Conservation (phyloP, 2,113 vertebrate species). For the Setophaga coronata region DNA sequence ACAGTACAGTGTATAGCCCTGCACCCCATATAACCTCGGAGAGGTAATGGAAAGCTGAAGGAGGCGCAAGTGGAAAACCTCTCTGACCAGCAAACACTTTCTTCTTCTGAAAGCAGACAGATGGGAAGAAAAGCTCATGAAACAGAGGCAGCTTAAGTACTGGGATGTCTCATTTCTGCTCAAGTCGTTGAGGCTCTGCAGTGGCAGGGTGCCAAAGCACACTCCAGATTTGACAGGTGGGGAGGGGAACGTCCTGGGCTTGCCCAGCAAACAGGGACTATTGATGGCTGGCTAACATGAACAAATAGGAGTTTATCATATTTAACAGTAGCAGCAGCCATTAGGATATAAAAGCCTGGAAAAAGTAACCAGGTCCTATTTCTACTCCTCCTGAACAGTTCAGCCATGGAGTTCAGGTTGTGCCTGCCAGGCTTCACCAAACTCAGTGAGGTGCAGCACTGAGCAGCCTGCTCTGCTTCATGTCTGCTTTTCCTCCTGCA, state of each 20-base stretch:
- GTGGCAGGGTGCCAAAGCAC: constrained; percentile 56
- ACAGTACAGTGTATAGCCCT: constrained; percentile 63
- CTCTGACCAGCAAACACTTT: constrained; percentile 53
- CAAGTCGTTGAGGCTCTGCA: not conserved
- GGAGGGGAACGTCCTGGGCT: constrained; percentile 39
- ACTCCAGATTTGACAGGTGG: constrained; percentile 50
- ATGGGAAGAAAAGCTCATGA: constrained; percentile 48
- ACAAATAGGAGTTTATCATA: constrained; percentile 38
- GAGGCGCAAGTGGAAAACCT: constrained; percentile 69
- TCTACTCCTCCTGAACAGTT: not conserved
- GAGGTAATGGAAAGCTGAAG: constrained; percentile 66
- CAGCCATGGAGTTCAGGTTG: not conserved
- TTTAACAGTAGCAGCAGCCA: constrained; percentile 47
- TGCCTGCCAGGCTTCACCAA: not conserved
- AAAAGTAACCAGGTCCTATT: constrained; percentile 6
- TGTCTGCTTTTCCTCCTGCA: not conserved
- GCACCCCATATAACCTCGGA: constrained; percentile 59
- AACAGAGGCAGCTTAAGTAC: constrained; percentile 22
- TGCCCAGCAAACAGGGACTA: constrained; percentile 20
- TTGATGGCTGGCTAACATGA: not conserved
- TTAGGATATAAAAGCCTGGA: not conserved
- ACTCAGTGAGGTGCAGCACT: not conserved
- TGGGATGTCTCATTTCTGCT: constrained; percentile 61
- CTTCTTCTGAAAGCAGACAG: constrained; percentile 50
- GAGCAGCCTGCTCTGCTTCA: not conserved